Conservation (phyloP, 2,797 vertebrate genomes). For the Crax fasciolata region DNA sequence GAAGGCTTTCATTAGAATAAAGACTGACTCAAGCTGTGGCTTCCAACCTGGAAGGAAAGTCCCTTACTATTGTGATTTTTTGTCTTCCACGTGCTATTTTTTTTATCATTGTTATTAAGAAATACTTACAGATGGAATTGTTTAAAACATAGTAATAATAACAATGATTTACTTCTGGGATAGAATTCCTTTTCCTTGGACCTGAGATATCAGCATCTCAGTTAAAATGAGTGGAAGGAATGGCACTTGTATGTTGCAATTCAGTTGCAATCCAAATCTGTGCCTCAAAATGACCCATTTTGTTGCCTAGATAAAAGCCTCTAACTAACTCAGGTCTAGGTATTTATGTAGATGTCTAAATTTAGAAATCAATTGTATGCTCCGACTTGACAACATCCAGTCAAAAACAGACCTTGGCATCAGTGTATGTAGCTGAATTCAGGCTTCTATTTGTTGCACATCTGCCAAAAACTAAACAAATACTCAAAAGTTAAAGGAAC, state of each 20-base stretch:
- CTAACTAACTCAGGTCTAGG: background rate
- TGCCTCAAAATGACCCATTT: background rate
- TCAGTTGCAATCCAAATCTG: background rate
- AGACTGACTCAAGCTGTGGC: background rate
- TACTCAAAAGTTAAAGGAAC: background rate
- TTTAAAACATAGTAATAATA: background rate
- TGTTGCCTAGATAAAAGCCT: background rate
- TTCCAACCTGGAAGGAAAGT: background rate
- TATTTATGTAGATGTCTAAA: background rate
- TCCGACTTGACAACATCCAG: background rate
- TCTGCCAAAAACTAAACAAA: background rate
- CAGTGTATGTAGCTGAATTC: background rate
- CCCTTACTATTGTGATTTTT: background rate
- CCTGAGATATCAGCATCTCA: background rate
- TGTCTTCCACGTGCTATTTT: background rate
- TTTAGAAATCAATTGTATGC: conserved; percentile 22
- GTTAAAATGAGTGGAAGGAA: background rate
- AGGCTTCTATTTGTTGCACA: background rate
- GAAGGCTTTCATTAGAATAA: background rate
- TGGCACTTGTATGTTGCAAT: background rate
- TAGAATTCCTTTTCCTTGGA: background rate
- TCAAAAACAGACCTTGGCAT: conserved; percentile 8
- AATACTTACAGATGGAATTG: background rate
- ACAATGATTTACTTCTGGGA: background rate
- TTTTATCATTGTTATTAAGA: background rate